phyloP scores from a whole-genome alignment of 2,113 vertebrate genomes.

The Erythrolamprus reginae region DNA sequence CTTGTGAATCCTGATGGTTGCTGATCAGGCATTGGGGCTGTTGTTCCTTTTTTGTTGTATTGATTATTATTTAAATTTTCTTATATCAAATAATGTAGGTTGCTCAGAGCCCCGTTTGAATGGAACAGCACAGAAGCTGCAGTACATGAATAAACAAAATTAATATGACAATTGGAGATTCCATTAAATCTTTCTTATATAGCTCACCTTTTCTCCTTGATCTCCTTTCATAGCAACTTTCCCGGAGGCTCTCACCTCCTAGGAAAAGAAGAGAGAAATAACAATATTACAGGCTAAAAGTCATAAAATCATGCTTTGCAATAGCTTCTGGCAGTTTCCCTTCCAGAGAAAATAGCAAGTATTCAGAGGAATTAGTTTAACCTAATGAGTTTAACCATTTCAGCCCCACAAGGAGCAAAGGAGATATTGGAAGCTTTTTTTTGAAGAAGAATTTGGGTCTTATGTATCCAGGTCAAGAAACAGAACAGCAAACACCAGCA shows the following conservation, averaged over 20 bases:
- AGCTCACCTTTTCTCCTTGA: conserved; percentile 54
- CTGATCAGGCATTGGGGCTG: neutral
- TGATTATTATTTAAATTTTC: neutral
- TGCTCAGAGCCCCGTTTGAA: neutral
- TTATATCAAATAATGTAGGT: neutral
- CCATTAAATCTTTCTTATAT: neutral
- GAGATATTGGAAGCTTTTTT: neutral
- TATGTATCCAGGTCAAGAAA: neutral
- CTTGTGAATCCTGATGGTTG: neutral
- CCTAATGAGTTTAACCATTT: neutral
- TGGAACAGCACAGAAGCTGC: neutral
- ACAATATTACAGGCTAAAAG: neutral
- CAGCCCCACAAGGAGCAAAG: neutral
- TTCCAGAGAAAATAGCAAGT: neutral
- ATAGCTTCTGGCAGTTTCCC: neutral
- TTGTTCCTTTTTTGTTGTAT: neutral
- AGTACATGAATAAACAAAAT: neutral
- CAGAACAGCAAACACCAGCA: neutral
- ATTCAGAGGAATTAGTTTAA: neutral
- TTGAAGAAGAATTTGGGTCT: neutral
- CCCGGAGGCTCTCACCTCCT: conserved; percentile 47
- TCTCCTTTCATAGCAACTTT: conserved; percentile 44
- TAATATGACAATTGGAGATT: neutral
- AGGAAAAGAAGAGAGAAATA: conserved; percentile 5
- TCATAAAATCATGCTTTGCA: neutral